phyloP scores from a whole-genome alignment of 2,113 vertebrate species.

The Hystrix brachyura region DNA sequence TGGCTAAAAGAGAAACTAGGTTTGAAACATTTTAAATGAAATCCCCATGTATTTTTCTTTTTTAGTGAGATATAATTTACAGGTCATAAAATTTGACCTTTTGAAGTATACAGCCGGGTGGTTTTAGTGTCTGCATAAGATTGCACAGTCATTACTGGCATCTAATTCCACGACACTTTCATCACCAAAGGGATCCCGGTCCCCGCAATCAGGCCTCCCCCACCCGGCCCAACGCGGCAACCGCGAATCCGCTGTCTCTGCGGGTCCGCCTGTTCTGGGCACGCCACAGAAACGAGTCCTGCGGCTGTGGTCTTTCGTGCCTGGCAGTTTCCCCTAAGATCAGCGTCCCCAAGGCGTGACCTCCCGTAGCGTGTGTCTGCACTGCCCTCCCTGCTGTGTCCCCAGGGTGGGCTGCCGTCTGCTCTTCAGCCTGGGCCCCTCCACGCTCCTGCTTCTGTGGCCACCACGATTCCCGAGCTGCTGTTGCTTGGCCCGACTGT shows the following conservation, averaged over 20 bases:
- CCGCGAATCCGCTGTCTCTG: neutral
- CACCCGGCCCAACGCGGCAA: too few relatives aligned
- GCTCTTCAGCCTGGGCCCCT: too few relatives aligned
- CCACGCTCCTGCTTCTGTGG: too few relatives aligned
- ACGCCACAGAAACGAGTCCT: neutral
- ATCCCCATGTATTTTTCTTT: neutral
- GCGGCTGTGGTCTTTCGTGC: neutral
- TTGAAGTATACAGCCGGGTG: neutral
- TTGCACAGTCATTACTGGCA: neutral
- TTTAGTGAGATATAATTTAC: neutral
- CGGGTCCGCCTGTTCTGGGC: neutral
- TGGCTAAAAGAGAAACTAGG: neutral
- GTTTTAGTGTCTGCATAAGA: neutral
- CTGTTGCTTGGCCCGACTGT: too few relatives aligned
- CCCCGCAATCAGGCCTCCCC: neutral
- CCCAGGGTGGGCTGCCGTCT: too few relatives aligned
- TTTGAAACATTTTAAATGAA: constrained; percentile 31
- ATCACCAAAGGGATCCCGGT: neutral
- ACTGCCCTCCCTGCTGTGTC: too few relatives aligned
- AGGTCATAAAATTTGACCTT: neutral
- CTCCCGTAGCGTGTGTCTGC: too few relatives aligned
- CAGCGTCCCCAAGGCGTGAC: neutral
- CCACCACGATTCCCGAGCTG: too few relatives aligned
- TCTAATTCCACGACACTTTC: neutral
- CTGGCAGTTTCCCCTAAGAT: neutral